phyloP scores from a whole-genome alignment of 1,140 invertebrate species.

The Listronotus bonariensis region DNA sequence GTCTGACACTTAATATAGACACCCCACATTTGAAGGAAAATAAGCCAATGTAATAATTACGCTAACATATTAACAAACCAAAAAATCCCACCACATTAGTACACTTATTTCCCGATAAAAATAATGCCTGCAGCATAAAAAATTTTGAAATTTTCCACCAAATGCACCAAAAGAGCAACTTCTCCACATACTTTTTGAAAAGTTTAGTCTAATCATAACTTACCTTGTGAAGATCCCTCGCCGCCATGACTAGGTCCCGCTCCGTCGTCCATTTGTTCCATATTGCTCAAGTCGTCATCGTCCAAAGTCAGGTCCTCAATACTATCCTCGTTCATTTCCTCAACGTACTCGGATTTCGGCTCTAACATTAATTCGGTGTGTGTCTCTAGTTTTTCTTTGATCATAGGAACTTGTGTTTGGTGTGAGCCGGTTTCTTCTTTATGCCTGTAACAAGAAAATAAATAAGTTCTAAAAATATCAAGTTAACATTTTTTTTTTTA shows the following conservation, averaged over 20 bases:
- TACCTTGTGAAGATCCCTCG: slow-evolving; percentile 62
- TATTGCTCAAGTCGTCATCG: slow-evolving; percentile 72
- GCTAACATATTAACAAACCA: too few species aligned
- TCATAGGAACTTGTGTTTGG: slow-evolving; percentile 54
- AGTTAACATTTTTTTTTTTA: too few species aligned
- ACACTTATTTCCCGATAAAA: too few species aligned
- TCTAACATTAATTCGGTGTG: slow-evolving; percentile 66
- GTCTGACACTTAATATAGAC: too few species aligned
- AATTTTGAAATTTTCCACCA: too few species aligned
- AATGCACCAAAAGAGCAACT: too few species aligned
- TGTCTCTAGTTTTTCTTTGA: slow-evolving; percentile 57
- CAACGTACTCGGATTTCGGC: slow-evolving; percentile 77
- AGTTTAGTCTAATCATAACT: slow-evolving; percentile 20
- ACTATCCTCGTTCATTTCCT: slow-evolving; percentile 73
- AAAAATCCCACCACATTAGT: too few species aligned
- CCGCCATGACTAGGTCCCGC: slow-evolving; percentile 64
- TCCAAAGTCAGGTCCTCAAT: slow-evolving; percentile 83
- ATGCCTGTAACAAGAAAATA: slow-evolving; percentile 16
- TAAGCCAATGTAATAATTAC: too few species aligned
- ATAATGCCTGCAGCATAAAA: too few species aligned
- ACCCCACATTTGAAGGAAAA: too few species aligned
- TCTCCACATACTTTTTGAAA: too few species aligned
- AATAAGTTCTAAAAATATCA: not conserved
- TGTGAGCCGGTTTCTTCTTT: slow-evolving; percentile 29
- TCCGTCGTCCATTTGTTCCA: slow-evolving; percentile 65